Percentiles rank a stretch among this genome's conserved stretches.
Conservation (phyloP, 2,888 invertebrate genomes). For the Salticus scenicus region DNA sequence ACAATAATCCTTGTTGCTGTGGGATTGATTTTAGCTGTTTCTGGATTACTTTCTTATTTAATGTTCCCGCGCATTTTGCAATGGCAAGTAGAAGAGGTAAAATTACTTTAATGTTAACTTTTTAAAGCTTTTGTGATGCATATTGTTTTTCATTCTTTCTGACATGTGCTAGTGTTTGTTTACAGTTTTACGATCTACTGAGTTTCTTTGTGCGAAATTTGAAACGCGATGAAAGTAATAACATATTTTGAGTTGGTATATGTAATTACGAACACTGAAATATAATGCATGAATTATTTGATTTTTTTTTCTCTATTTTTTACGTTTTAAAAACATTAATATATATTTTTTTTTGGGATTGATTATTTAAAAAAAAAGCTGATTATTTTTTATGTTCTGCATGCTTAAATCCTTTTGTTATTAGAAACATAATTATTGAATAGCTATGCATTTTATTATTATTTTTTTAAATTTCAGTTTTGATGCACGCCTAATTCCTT, state of each 20-base stretch:
- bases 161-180: constrained; percentile 39
- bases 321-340: too few relatives aligned
- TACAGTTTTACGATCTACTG: constrained; percentile 9
- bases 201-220: background rate
- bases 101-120: background rate
- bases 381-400: too few relatives aligned
- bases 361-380: too few relatives aligned
- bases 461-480: too few relatives aligned
- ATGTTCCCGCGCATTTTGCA: constrained; percentile 67
- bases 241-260: too few relatives aligned
- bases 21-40: constrained; percentile 50
- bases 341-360: too few relatives aligned
- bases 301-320: background rate
- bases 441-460: too few relatives aligned
- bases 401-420: too few relatives aligned
- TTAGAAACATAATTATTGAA: too few relatives aligned
- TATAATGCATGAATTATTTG: background rate
- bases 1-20: constrained; percentile 49
- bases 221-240: background rate
- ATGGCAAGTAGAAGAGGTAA: constrained; percentile 70
- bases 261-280: too few relatives aligned
- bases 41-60: constrained; percentile 57
- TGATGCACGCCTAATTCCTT: too few relatives aligned
- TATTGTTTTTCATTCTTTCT: background rate
- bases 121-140: background rate